Conservation (phyloP, 30 jellyfish, hydroid and myxozoan species). For the Pseudorhiza aurosa region DNA sequence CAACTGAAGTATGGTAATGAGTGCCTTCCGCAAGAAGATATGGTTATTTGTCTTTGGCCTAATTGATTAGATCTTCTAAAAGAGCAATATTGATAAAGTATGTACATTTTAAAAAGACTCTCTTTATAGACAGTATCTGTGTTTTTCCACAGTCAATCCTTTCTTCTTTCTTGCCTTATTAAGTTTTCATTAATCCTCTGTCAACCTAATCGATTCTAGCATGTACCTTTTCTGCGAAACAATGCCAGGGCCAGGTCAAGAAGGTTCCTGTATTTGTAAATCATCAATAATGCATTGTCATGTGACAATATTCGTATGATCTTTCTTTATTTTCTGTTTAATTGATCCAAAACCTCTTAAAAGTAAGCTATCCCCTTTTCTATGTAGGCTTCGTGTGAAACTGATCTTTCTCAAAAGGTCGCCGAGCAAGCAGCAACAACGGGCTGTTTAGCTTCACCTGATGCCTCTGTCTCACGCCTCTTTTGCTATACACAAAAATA, state of each 20-base stretch:
- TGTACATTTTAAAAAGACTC: not conserved
- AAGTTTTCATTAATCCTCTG: conserved; percentile 35
- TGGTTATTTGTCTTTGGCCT: not conserved
- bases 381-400: conserved; percentile 31
- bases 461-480: not conserved
- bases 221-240: not conserved
- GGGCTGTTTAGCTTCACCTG: not conserved
- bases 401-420: conserved; percentile 16
- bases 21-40: no score
- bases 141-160: conserved; percentile 23
- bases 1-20: no score
- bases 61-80: not conserved
- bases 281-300: conserved; percentile 21
- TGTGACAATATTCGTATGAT: conserved; percentile 25
- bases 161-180: conserved; percentile 3
- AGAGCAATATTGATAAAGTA: not conserved
- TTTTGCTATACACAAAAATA: conserved; percentile 6
- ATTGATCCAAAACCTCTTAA: conserved; percentile 34
- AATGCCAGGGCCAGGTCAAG: conserved; percentile 36
- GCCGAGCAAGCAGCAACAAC: conserved; percentile 9
- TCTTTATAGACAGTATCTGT: not conserved
- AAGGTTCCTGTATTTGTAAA: conserved; percentile 32
- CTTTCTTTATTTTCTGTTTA: conserved; percentile 25
- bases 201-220: conserved; percentile 25
- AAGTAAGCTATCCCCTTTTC: conserved; percentile 20